Percentiles rank a stretch among this genome's conserved stretches.
These are phyloP conservation scores for Aelia acuminata DNA, from an alignment of 2,888 invertebrate genomes.

Conservation along the genomic window DNA sequence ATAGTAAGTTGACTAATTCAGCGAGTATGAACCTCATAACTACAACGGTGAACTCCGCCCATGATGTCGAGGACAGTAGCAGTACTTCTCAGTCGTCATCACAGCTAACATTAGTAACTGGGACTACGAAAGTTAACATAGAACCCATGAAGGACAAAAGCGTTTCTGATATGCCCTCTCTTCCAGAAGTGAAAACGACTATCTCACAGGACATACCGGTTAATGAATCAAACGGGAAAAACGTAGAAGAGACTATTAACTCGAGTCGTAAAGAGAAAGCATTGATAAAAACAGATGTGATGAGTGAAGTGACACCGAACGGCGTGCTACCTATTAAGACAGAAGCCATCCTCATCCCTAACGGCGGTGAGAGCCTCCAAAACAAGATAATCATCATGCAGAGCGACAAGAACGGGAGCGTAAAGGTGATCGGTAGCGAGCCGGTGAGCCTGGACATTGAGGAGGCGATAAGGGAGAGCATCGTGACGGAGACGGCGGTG, in stretches of 20 bases:
- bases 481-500: conserved; percentile 59
- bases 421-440: conserved; percentile 54
- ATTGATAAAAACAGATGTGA: not conserved
- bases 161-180: not conserved
- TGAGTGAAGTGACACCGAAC: conserved; percentile 46
- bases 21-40: not conserved
- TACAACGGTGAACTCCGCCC: too few species aligned
- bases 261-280: not conserved
- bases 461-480: conserved; percentile 50
- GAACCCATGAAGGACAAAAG: not conserved
- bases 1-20: not conserved
- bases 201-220: not conserved
- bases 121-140: not conserved
- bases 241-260: not conserved
- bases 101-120: conserved; percentile 15
- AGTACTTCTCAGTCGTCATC: conserved; percentile 13
- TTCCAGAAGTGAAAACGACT: not conserved
- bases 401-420: conserved; percentile 42
- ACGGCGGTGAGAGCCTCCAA: conserved; percentile 3
- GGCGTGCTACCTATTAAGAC: not conserved
- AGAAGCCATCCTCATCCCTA: not conserved
- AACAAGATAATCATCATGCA: conserved; percentile 56
- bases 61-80: conserved; percentile 5
- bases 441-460: conserved; percentile 37
- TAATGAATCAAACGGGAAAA: not conserved